Percentiles rank a stretch among this genome's conserved stretches.
phyloP scores from a whole-genome alignment of 2,888 invertebrate species.

The Leptopilina syphax region DNA sequence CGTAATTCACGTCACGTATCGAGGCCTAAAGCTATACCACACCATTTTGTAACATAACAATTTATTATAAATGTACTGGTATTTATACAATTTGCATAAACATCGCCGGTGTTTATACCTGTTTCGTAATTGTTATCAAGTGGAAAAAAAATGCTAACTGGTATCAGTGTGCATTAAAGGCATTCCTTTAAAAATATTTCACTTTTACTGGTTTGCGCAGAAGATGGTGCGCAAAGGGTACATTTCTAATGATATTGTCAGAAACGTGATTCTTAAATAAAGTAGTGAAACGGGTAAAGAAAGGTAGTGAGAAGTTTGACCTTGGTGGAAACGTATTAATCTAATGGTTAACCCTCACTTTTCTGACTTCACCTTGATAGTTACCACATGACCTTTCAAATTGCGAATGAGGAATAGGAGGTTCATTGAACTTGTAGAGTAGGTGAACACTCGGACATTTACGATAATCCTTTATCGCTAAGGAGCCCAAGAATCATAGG shows the following conservation, averaged over 20 bases:
- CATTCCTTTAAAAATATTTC: not conserved
- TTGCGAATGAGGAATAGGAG: slow-evolving; percentile 51
- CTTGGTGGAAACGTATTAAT: slow-evolving; percentile 16
- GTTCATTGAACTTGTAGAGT: slow-evolving; percentile 57
- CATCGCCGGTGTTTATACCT: not conserved
- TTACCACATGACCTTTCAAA: slow-evolving; percentile 52
- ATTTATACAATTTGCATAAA: not conserved
- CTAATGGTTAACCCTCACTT: slow-evolving; percentile 27
- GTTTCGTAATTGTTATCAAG: not conserved
- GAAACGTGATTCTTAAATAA: no score
- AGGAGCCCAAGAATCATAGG: slow-evolving; percentile 71
- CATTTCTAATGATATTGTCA: not conserved
- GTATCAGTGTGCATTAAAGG: no score
- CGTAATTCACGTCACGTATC: slow-evolving; percentile 39
- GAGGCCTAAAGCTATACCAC: not conserved
- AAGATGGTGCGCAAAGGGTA: no score
- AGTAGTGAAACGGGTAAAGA: not conserved
- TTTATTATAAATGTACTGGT: not conserved
- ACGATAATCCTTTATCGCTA: slow-evolving; percentile 73
- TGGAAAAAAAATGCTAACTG: not conserved
- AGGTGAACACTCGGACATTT: slow-evolving; percentile 59
- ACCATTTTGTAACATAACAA: not conserved
- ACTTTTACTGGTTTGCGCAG: no score
- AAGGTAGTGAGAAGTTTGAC: not conserved
- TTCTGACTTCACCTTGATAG: slow-evolving; percentile 30